phyloP scores from a whole-genome alignment of 2,113 vertebrate genomes.

The Coptodon bakossiorum region DNA sequence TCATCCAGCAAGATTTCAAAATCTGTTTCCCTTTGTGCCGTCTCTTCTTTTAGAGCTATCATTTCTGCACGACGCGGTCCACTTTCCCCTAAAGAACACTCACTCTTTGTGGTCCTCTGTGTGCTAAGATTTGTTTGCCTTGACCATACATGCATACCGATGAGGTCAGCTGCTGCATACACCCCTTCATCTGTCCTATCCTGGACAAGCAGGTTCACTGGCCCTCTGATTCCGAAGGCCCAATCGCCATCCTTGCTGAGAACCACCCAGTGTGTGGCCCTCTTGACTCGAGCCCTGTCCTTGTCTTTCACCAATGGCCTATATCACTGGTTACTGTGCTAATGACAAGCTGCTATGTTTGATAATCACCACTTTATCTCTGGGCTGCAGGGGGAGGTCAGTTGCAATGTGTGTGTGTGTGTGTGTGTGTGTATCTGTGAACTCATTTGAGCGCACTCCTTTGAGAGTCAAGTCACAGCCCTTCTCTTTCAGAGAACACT shows the following conservation, averaged over 20 bases:
- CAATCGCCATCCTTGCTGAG: background rate
- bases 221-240: background rate
- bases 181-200: background rate
- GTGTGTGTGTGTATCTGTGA: background rate
- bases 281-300: background rate
- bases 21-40: background rate
- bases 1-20: background rate
- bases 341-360: constrained; percentile 49
- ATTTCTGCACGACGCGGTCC: background rate
- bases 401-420: constrained; percentile 16
- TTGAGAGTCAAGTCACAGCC: constrained; percentile 67
- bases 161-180: constrained; percentile 30
- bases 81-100: constrained; percentile 6
- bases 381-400: constrained; percentile 30
- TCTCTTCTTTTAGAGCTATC: background rate
- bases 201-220: background rate
- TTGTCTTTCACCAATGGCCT: background rate
- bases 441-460: constrained; percentile 23
- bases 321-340: constrained; percentile 26
- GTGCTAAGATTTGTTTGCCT: constrained; percentile 3
- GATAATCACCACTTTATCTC: constrained; percentile 60
- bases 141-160: constrained; percentile 29
- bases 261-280: background rate
- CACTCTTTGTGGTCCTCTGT: constrained; percentile 19
- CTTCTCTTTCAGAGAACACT: constrained; percentile 46